Base-by-base conservation (phyloP, 2,797 vertebrate genomes). In the Sternotherus odoratus region DNA sequence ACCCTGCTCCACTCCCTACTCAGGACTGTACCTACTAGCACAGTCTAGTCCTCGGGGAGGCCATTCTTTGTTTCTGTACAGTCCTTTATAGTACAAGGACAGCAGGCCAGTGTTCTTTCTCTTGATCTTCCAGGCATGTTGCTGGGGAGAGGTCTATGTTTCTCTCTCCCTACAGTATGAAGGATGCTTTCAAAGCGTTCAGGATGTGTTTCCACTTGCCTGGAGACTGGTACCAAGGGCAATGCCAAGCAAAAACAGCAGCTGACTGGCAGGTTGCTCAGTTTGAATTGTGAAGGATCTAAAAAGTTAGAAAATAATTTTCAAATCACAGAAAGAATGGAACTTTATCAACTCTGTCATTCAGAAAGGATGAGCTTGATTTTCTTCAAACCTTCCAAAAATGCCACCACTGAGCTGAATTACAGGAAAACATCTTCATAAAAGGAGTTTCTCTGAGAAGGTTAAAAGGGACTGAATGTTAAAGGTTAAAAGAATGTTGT, bases 71-170 rank as follows among this genome's bases (percentile, higher is more conserved):
- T 36, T 82, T 82, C 54, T 43, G 21, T 56, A 82, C 5, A 12
- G 43, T 39, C 30, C 50, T 83, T 8, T 80, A 89, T 57, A 13
- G 21, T 12, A 26, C n/a, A 23, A 5, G 33, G 78, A 4, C 12
- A 50, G 33, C 81, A 82, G 26, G 15, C 5, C 0, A 0, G 30
- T 5, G 3, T 74, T 78, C 49, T 11, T 43, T 36, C 33, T 78
- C 23, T 7, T 46, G 16, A 17, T 89, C 2, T 87, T 72, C 15
- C 39, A 84, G 51, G 15, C 56, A 85, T 36, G 63, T 66, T 36
- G n/a, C 33, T 36, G n/a, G n/a, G 51, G 51, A 77, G 39, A 69
- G 1, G n/a, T 13, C 63, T 69, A 12, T 82, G 82, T 23, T 75
- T 82, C 36, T 21, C 39, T 56, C 23, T 79, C 28, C 60, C 28